These are phyloP conservation scores for Ochotona curzoniae DNA, from an alignment of 2,113 vertebrate genomes.

Conservation along the genomic window DNA sequence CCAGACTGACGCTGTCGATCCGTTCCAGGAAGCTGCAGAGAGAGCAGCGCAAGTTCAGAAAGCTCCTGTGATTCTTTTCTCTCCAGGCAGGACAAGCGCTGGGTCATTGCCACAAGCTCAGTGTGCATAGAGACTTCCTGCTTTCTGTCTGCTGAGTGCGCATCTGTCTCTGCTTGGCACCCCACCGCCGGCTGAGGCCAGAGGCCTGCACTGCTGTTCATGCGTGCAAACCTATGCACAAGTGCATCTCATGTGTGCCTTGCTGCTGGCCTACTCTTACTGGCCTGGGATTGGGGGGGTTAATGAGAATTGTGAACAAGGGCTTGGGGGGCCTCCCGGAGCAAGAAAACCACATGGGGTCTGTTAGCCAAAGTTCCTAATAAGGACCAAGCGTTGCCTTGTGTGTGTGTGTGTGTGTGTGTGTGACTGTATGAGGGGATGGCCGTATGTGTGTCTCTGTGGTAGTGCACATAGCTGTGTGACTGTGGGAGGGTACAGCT, in stretches of 20 bases:
- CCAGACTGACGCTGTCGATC: constrained; percentile 98
- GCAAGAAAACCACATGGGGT: not conserved
- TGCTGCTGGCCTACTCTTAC: not conserved
- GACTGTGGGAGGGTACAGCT: no score
- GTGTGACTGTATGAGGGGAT: not conserved
- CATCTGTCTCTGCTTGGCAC: not conserved
- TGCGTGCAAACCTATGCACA: no score
- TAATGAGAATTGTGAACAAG: not conserved
- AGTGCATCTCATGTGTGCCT: not conserved
- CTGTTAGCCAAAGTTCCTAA: not conserved
- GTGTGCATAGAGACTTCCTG: not conserved
- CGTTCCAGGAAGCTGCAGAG: constrained; percentile 96
- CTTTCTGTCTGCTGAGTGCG: no score
- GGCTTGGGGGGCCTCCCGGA: no score
- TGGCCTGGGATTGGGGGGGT: not conserved
- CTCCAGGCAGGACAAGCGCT: not conserved
- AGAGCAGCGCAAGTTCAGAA: constrained; percentile 21
- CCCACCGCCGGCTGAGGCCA: no score
- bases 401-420: no score
- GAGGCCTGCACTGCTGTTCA: no score
- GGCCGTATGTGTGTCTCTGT: not conserved
- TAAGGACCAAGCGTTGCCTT: not conserved
- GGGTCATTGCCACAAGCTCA: not conserved
- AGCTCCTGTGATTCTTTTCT: no score
- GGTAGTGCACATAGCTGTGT: not conserved